Evolutionary conservation across 2,888 invertebrate genomes (phyloP), one percentile per base, ranked within the genome.

Genomic region (Campaea margaritaria): DNA sequence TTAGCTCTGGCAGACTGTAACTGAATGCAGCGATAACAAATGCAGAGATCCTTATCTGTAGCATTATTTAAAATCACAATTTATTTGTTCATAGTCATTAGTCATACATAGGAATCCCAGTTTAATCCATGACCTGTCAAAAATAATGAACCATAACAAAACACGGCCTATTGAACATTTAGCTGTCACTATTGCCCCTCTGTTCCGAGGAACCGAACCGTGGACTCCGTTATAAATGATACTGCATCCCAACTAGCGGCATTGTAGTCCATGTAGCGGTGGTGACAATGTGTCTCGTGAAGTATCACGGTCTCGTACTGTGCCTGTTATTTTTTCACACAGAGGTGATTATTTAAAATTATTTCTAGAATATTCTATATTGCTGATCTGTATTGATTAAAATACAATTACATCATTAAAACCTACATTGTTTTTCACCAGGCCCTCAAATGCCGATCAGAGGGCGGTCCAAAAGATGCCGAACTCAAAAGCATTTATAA

Each of bases 371-470:
- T n/a, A n/a, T n/a, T n/a, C n/a, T n/a, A n/a, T n/a, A n/a, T n/a
- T n/a, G n/a, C n/a, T n/a, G n/a, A n/a, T n/a, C n/a, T n/a, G n/a
- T n/a, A n/a, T n/a, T n/a, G n/a, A n/a, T n/a, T n/a, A n/a, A n/a
- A n/a, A n/a, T n/a, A n/a, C n/a, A n/a, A n/a, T n/a, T 31, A 31
- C 7, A 31, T 36, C 4, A 34, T 11, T 10, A 8, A 34, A 34
- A 36, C 36, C 5, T 36, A 49, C 0, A 0, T 45, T 15, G 31
- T 4, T 46, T 46, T 45, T 58, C 43, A 34, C 14, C 68, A 94
- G 94, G 87, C 92, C 9, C 73, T 95, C 16, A 94, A 90, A 73
- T 95, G 95, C 69, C 93, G 93, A 11, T 89, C 93, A 0, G 93
- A 93, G 46, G 94, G 94, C 54, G 93, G 94, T 21, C 91, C 93